Percentiles rank a stretch among this genome's conserved stretches.
phyloP scores from a whole-genome alignment of 1,140 invertebrate species.

The Drosophila pectinifera region DNA sequence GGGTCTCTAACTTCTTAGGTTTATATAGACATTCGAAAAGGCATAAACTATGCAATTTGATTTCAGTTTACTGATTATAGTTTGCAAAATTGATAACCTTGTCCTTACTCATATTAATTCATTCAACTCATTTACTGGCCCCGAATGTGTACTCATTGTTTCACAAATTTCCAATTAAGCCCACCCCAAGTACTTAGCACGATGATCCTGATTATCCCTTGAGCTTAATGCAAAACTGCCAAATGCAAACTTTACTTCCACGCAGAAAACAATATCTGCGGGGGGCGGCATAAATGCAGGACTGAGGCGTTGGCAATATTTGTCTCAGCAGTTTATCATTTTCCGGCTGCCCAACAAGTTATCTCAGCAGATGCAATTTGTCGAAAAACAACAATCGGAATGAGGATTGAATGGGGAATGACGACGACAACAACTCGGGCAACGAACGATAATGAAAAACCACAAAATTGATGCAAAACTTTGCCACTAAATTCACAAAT shows the following conservation, averaged over 20 bases:
- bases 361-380: constrained; percentile 61
- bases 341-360: constrained; percentile 34
- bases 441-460: constrained; percentile 71
- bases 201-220: constrained; percentile 45
- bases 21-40: background rate
- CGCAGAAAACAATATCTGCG: background rate
- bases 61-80: no score
- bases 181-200: background rate
- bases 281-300: constrained; percentile 8
- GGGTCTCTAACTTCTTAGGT: background rate
- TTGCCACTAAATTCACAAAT: constrained; percentile 81
- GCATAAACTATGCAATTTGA: background rate
- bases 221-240: constrained; percentile 13
- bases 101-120: background rate
- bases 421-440: constrained; percentile 33
- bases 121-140: background rate
- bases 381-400: constrained; percentile 49
- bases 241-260: constrained; percentile 19
- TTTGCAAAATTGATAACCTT: background rate
- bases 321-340: constrained; percentile 70
- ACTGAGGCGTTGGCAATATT: constrained; percentile 62
- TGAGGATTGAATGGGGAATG: constrained; percentile 25
- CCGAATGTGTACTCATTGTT: background rate
- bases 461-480: constrained; percentile 71
- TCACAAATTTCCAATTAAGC: constrained; percentile 5